Base-by-base conservation (phyloP, 53 echinoderm and acorn worm genomes). In the Actinopyga echinites region DNA sequence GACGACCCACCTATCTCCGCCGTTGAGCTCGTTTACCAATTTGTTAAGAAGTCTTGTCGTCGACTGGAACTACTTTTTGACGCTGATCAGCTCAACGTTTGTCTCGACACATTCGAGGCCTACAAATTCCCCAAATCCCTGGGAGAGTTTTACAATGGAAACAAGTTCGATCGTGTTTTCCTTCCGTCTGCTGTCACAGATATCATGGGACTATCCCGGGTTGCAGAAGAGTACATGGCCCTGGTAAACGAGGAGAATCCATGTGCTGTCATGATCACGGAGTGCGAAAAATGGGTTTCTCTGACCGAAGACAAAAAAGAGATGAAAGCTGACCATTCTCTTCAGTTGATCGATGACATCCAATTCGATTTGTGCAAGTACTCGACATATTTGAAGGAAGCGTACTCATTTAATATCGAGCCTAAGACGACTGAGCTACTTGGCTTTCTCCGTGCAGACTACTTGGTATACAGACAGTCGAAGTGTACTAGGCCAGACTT, bases 111-210 rank as follows among this genome's bases (percentile, higher is more conserved):
- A 5, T 49, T 49, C 3, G 2, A 13, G 0, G 17, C 13, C 49
- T 1, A 2, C 49, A 49, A 49, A 49, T 15, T 49, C 17, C 0
- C 49, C 13, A 49, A 49, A 49, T 2, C 49, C 2, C 49, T 49
- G 49, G 49, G 49, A 2, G 49, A 49, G 13, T 49, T 49, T 49
- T 49, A 49, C 49, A 15, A 0, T 17, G 49, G 49, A 3, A 49
- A 53, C 30, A 77, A 77, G 30, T 77, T 77, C 21, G 77, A 77
- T 25, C 77, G 77, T 19, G 9, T 77, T 19, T 43, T 54, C 8
- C 17, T 77, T 33, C 56, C 77, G 15, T 15, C 77, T 28, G 32
- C 21, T 3, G 26, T 77, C 13, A 77, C 77, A 25, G 77, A 77
- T 31, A 32, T 4, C 12, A 19, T 56, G 8, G 77, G 77, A 17